phyloP scores from a whole-genome alignment of 2,797 vertebrate genomes.

The Malacoraja senta region DNA sequence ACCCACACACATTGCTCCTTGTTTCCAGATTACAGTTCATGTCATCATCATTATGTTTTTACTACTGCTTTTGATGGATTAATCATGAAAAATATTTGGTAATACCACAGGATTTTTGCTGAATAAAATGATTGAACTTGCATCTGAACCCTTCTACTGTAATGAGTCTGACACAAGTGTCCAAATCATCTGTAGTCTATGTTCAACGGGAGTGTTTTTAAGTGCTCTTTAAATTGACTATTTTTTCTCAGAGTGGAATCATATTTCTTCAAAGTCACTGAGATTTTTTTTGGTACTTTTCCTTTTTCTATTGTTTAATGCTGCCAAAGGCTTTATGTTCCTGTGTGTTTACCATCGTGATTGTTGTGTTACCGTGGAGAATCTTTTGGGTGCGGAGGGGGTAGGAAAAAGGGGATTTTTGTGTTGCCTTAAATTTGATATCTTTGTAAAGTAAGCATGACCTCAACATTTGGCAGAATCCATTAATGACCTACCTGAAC shows the following conservation, averaged over 20 bases:
- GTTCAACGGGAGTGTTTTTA: background rate
- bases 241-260: slow-evolving; percentile 8
- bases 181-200: slow-evolving; percentile 14
- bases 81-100: slow-evolving; percentile 16
- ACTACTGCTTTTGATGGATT: background rate
- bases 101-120: background rate
- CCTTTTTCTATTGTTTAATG: slow-evolving; percentile 42
- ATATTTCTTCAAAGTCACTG: background rate
- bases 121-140: slow-evolving; percentile 5
- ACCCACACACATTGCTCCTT: background rate
- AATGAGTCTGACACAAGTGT: background rate
- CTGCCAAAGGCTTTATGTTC: slow-evolving; percentile 40
- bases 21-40: slow-evolving; percentile 24
- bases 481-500: slow-evolving; percentile 62
- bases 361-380: slow-evolving; percentile 51
- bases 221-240: background rate
- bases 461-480: slow-evolving; percentile 58
- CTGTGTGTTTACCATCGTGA: slow-evolving; percentile 44
- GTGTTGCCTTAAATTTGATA: slow-evolving; percentile 54
- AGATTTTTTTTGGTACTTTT: background rate
- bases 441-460: slow-evolving; percentile 56
- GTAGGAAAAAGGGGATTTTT: slow-evolving; percentile 46
- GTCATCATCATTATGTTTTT: slow-evolving; percentile 19
- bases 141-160: background rate
- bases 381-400: slow-evolving; percentile 38